A percentile compares a stretch with the other conserved stretches of the same genome.
These are phyloP conservation scores for Acestrorhynchus altus DNA, from an alignment of 2,797 vertebrate species.

Conservation along the genomic window DNA sequence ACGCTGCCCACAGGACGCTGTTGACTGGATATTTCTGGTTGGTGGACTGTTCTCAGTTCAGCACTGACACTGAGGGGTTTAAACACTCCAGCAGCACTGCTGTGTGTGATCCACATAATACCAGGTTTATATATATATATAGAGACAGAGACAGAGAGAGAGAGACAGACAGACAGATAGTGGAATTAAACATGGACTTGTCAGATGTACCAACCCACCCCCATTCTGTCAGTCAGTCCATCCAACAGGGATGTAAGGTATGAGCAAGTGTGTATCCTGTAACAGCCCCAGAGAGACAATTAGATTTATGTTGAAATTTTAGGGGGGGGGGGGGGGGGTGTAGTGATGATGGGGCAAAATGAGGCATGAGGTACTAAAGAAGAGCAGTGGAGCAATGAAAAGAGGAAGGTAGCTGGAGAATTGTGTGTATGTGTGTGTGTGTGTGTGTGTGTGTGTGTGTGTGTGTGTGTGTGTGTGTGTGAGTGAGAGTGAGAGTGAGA, in stretches of 20 bases:
- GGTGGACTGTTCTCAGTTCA: too few species aligned
- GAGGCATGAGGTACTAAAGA: not conserved
- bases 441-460: too few species aligned
- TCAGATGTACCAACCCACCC: not conserved
- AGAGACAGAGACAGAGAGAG: too few species aligned
- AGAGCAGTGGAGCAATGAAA: not conserved
- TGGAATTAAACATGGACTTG: not conserved
- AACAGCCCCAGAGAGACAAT: slow-evolving; percentile 34
- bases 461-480: too few species aligned
- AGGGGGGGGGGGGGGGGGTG: slow-evolving; percentile 50
- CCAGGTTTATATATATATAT: too few species aligned
- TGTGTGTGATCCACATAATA: too few species aligned
- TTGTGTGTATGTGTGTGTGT: too few species aligned
- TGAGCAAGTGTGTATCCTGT: not conserved
- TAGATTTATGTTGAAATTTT: slow-evolving; percentile 18
- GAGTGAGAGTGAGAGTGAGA: slow-evolving; percentile 17
- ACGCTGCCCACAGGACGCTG: too few species aligned
- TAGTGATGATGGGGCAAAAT: too few species aligned
- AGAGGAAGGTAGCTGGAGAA: not conserved
- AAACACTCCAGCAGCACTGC: too few species aligned
- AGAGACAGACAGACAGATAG: slow-evolving; percentile 13
- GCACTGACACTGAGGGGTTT: too few species aligned
- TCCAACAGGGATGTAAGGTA: slow-evolving; percentile 31
- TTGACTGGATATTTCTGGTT: too few species aligned
- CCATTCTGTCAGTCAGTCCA: not conserved